phyloP scores from a whole-genome alignment of 35 echinoderm and acorn worm species.

The Acanthaster planci region DNA sequence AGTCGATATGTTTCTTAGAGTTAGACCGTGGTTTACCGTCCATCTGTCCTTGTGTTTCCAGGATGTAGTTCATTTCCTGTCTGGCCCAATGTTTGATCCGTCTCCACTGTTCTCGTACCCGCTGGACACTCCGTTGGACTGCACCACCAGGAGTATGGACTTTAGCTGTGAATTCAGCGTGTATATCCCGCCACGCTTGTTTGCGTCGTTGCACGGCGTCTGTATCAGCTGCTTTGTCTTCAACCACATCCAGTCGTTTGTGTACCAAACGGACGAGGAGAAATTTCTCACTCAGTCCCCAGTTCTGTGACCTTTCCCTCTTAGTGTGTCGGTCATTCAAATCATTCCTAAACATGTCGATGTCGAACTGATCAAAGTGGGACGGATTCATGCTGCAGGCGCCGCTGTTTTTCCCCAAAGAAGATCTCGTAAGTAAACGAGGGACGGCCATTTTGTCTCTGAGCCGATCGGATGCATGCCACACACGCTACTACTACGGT shows the following conservation, averaged over 20 bases:
- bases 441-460: neutral
- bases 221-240: neutral
- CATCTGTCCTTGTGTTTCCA: neutral
- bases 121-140: neutral
- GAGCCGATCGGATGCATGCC: no score
- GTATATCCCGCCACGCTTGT: neutral
- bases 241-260: neutral
- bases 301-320: constrained; percentile 1
- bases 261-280: neutral
- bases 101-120: constrained; percentile 6
- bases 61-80: neutral
- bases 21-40: neutral
- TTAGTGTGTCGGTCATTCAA: neutral
- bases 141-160: neutral
- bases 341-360: no score
- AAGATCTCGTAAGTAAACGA: neutral
- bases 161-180: neutral
- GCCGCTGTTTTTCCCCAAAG: no score
- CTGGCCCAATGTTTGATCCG: constrained; percentile 4
- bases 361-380: no score
- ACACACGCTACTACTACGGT: no score
- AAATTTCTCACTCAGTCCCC: neutral
- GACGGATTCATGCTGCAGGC: no score
- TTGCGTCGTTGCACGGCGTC: neutral
- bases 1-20: neutral